Conservation (phyloP, 2,888 invertebrate genomes). For the Oligia latruncula region DNA sequence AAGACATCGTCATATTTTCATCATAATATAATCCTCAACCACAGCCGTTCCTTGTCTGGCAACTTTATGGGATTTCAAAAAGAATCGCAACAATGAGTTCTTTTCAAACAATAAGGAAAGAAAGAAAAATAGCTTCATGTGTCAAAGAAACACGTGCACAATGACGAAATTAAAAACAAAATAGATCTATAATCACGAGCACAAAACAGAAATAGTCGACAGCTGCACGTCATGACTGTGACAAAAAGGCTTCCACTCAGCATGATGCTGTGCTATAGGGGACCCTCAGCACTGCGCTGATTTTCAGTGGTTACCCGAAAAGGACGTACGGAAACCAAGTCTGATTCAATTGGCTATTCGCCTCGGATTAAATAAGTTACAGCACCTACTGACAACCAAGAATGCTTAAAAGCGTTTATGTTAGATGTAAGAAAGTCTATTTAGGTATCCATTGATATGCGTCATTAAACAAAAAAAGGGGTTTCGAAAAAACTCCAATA, state of each 20-base stretch:
- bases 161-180: too few species aligned
- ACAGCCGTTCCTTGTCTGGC: not conserved
- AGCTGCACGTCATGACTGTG: not conserved
- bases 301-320: too few species aligned
- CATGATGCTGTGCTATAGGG: not conserved
- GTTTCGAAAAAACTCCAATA: slow-evolving; percentile 10
- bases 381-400: not conserved
- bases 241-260: not conserved
- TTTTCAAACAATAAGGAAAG: not conserved
- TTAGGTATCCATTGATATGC: not conserved
- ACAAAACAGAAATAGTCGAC: not conserved
- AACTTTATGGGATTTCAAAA: not conserved
- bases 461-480: not conserved
- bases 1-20: not conserved
- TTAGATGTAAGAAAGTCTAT: not conserved
- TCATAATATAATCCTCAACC: not conserved
- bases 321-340: not conserved
- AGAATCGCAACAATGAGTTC: not conserved
- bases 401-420: not conserved
- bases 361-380: not conserved
- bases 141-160: not conserved
- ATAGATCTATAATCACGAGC: not conserved
- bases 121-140: not conserved
- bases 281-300: too few species aligned
- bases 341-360: not conserved